A percentile compares a stretch with the other conserved stretches of the same genome.
These are phyloP conservation scores for Tenualosa ilisha DNA, from an alignment of 2,797 vertebrate genomes.

Conservation along the genomic window DNA sequence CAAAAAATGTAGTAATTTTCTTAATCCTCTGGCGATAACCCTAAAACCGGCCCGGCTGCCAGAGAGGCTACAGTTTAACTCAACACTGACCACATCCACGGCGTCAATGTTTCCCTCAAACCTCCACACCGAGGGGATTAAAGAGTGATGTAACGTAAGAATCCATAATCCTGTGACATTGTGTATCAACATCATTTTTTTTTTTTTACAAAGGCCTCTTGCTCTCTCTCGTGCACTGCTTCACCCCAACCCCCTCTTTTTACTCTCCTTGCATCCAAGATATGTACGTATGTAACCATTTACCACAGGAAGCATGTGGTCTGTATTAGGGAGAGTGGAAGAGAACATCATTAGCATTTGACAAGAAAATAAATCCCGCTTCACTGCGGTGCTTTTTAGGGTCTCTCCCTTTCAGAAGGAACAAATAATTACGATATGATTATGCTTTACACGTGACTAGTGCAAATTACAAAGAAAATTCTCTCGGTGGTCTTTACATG, in stretches of 20 bases:
- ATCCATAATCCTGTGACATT: constrained; percentile 25
- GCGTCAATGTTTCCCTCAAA: constrained; percentile 19
- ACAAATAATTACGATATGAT: constrained; percentile 26
- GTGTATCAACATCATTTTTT: constrained; percentile 14
- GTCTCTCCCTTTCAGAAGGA: not conserved
- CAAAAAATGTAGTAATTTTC: not conserved
- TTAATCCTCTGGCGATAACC: not conserved
- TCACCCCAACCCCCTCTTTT: not conserved
- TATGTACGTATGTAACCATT: constrained; percentile 25
- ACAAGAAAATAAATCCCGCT: constrained; percentile 35
- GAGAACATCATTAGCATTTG: constrained; percentile 42
- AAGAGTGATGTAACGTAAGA: constrained; percentile 26
- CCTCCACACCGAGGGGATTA: constrained; percentile 19
- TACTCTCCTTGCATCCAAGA: constrained; percentile 22
- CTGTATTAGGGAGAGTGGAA: constrained; percentile 37
- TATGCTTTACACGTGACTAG: constrained; percentile 19
- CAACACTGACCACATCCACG: constrained; percentile 28
- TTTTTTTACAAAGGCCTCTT: constrained; percentile 5
- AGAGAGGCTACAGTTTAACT: constrained; percentile 9
- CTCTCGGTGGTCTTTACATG: not conserved
- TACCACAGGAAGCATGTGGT: constrained; percentile 45
- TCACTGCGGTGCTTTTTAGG: not conserved
- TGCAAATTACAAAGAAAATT: not conserved
- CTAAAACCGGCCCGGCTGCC: not conserved
- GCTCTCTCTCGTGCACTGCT: not conserved